These are phyloP conservation scores for Podargus strigoides DNA, from an alignment of 2,797 vertebrate genomes.

Conservation along the genomic window DNA sequence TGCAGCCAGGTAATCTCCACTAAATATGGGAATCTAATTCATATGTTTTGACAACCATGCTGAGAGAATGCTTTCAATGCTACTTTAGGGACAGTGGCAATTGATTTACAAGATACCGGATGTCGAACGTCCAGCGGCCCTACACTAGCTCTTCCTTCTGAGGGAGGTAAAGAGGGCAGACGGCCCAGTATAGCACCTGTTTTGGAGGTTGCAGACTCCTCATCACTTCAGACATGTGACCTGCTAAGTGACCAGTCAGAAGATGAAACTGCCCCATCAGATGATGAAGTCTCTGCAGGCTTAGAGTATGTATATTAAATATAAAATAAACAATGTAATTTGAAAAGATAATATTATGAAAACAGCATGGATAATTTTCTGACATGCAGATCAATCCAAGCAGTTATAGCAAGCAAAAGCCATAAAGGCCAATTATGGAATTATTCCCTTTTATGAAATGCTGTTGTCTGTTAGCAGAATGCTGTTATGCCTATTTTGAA, in stretches of 20 bases:
- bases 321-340: not conserved
- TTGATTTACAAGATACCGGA: slow-evolving; percentile 78
- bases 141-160: slow-evolving; percentile 74
- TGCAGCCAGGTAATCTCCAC: not conserved
- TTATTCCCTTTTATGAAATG: not conserved
- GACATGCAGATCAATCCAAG: not conserved
- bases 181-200: slow-evolving; percentile 86
- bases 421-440: not conserved
- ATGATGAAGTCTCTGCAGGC: slow-evolving; percentile 78
- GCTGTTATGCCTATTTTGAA: not conserved
- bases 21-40: fast-evolving
- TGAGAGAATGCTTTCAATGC: not conserved
- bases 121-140: slow-evolving; percentile 68
- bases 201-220: slow-evolving; percentile 85
- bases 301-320: slow-evolving; percentile 70
- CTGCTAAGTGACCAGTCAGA: slow-evolving; percentile 87
- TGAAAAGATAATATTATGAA: not conserved
- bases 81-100: slow-evolving; percentile 77
- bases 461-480: not conserved
- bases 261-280: slow-evolving; percentile 80
- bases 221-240: slow-evolving; percentile 83
- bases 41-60: not conserved
- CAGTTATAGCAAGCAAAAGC: not conserved
- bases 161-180: slow-evolving; percentile 74
- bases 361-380: not conserved